Evolutionary conservation across 2,797 vertebrate genomes (phyloP), one percentile per base, ranked within the genome.

Genomic region (Rhadinocentrus ornatus): DNA sequence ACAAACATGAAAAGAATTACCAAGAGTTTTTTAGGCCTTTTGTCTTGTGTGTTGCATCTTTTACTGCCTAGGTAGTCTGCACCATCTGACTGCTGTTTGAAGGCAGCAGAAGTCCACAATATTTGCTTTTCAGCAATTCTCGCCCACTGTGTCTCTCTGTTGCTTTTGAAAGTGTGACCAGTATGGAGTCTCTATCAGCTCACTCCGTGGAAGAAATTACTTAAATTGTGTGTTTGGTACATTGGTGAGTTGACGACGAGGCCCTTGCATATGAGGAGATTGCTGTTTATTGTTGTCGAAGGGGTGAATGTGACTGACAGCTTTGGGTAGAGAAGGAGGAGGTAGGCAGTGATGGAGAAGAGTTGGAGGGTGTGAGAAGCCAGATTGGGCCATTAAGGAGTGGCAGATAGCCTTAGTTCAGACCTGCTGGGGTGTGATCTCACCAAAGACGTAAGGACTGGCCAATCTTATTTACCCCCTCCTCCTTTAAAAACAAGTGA

Each of bases 111-210:
- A 88, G 86, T 90, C 75, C 69, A 87, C 89, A 84, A 80, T 89
- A 91, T 93, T 93, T 90, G 88, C 89, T 92, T 87, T 93, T 88
- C 85, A 86, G 77, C 82, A 79, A 74, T 86, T 87, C 77, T 81
- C 78, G 54, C 86, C 81, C 75, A 86, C 86, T 86, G 87, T 73
- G 87, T 91, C 67, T 90, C 79, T 81, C 79, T 82, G 75, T 53
- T 70, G 82, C 63, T 67, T 86, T 89, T 86, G 85, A 91, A 90
- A 90, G 85, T 86, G 82, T 54, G 77, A 89, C 89, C 83, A 81
- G 78, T 81, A 70, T 82, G 84, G 72, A 75, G 82, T 66, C 84
- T 76, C 66, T 88, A 89, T 91, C 88, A 54, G 84, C 67, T 81
- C 75, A 35, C 72, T 79, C 68, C 68, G 77, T 73, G 69, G 79